Percentiles rank a stretch among this genome's conserved stretches.
phyloP scores from a whole-genome alignment of 2,888 invertebrate species.

The Apotomis turbidana region DNA sequence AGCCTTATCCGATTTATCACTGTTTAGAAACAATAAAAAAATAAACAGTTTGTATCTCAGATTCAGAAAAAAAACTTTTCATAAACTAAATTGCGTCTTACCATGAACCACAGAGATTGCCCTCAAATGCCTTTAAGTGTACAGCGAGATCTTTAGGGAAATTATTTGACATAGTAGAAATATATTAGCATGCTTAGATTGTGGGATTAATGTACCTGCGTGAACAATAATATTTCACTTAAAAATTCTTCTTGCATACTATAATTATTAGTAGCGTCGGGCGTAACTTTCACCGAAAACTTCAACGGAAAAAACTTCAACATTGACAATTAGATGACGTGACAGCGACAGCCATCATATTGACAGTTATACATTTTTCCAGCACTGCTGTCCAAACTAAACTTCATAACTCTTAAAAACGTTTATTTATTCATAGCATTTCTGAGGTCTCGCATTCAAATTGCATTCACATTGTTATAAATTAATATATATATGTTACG shows the following conservation, averaged over 20 bases:
- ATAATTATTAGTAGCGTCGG: not conserved
- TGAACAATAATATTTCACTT: conserved; percentile 13
- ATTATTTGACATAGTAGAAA: conserved; percentile 22
- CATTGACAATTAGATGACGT: conserved; percentile 5
- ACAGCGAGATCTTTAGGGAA: conserved; percentile 29
- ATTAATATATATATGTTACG: too few species aligned
- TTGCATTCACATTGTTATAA: not conserved
- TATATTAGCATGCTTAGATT: conserved; percentile 20
- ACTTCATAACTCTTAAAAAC: too few species aligned
- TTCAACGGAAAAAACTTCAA: not conserved
- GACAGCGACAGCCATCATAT: conserved; percentile 16
- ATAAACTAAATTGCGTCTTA: conserved; percentile 21
- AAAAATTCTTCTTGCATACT: conserved; percentile 6
- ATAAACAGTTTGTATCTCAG: not conserved
- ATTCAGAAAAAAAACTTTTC: not conserved
- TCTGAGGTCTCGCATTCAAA: too few species aligned
- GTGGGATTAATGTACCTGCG: conserved; percentile 26
- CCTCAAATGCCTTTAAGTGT: conserved; percentile 22
- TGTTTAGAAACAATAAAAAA: conserved; percentile 46
- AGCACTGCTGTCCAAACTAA: not conserved
- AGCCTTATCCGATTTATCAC: conserved; percentile 61
- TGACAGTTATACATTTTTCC: conserved; percentile 7
- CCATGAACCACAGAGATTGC: conserved; percentile 30
- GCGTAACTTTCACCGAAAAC: conserved; percentile 15
- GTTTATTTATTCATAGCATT: too few species aligned